These are phyloP conservation scores for Pogonus chalceus DNA, from an alignment of 1,140 invertebrate species.

Conservation along the genomic window DNA sequence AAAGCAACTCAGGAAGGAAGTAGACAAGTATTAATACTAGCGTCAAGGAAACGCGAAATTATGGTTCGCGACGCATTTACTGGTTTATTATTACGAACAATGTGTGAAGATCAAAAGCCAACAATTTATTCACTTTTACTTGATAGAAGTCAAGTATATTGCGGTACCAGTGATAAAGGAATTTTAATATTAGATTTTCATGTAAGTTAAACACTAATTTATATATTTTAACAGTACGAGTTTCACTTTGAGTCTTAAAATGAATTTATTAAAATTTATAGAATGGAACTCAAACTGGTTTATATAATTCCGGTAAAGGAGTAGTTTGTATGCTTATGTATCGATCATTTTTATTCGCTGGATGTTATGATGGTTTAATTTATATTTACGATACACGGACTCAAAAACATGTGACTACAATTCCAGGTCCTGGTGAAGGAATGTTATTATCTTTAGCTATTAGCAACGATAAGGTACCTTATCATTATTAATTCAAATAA, in stretches of 20 bases:
- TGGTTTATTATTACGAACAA: conserved; percentile 36
- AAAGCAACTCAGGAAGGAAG: conserved; percentile 39
- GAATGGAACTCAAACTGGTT: conserved; percentile 39
- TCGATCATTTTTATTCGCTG: conserved; percentile 40
- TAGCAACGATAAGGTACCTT: conserved; percentile 37
- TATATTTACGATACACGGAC: conserved; percentile 39
- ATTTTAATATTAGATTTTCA: conserved; percentile 41
- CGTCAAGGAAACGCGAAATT: conserved; percentile 37
- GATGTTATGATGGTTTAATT: conserved; percentile 46
- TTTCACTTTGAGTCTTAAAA: too few relatives aligned
- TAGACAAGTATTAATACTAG: conserved; percentile 39
- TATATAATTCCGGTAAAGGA: conserved; percentile 38
- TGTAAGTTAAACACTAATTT: conserved; percentile 25
- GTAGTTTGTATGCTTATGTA: conserved; percentile 44
- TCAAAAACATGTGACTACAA: conserved; percentile 34
- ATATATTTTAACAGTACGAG: too few relatives aligned
- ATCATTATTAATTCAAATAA: not conserved
- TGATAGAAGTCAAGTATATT: conserved; percentile 37
- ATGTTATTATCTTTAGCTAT: conserved; percentile 44
- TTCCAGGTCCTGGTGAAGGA: conserved; percentile 40
- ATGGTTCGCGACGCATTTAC: conserved; percentile 37
- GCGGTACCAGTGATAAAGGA: conserved; percentile 38
- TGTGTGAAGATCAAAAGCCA: conserved; percentile 33
- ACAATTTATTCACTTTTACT: conserved; percentile 39
- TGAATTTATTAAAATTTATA: conserved; percentile 26